These are phyloP conservation scores for Cetonia aurata DNA, from an alignment of 2,888 invertebrate genomes.

Conservation along the genomic window DNA sequence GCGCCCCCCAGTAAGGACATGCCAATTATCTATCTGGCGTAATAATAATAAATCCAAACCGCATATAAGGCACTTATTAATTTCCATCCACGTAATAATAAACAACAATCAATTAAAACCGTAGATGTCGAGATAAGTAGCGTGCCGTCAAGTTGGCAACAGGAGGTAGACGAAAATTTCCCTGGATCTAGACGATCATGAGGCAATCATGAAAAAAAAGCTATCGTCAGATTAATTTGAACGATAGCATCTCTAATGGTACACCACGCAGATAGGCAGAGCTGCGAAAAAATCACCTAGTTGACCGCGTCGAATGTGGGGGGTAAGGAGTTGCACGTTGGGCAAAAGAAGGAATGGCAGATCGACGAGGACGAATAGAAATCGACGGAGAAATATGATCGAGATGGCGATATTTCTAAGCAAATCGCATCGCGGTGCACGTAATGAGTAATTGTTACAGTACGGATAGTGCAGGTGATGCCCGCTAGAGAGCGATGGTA, in stretches of 20 bases:
- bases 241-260: conserved; percentile 35
- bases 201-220: background rate
- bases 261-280: conserved; percentile 21
- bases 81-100: background rate
- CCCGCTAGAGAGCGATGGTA: conserved; percentile 49
- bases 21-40: conserved; percentile 12
- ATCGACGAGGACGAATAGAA: conserved; percentile 20
- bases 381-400: conserved; percentile 18
- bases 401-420: conserved; percentile 39
- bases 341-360: background rate
- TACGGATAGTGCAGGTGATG: conserved; percentile 51
- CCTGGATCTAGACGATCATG: background rate
- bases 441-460: conserved; percentile 52
- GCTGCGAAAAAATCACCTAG: conserved; percentile 23
- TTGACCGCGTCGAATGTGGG: conserved; percentile 5
- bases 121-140: background rate
- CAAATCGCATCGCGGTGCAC: conserved; percentile 44
- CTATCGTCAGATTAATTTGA: conserved; percentile 26
- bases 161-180: conserved; percentile 8
- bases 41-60: conserved; percentile 6
- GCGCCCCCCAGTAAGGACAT: background rate
- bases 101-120: conserved; percentile 14
- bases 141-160: background rate
- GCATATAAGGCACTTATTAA: conserved; percentile 24
- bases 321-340: background rate